phyloP scores from a whole-genome alignment of 2,888 invertebrate genomes.

The Seira musarum region DNA sequence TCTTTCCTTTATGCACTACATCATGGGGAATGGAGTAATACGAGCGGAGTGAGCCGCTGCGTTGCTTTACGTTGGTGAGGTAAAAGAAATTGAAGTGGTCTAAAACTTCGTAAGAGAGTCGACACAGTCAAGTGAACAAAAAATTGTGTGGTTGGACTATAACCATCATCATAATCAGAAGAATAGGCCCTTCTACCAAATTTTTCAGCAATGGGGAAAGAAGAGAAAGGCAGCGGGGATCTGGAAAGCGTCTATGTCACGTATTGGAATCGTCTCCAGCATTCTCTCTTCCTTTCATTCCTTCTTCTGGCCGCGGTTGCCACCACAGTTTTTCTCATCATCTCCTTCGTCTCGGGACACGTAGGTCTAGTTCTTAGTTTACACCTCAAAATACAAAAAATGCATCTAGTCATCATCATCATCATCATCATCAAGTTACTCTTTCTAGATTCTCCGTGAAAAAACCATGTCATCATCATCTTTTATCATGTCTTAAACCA shows the following conservation, averaged over 20 bases:
- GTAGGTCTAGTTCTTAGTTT: slow-evolving; percentile 65
- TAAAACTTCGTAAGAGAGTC: background rate
- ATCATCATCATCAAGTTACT: too few relatives aligned
- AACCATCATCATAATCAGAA: background rate
- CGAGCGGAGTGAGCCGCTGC: too few relatives aligned
- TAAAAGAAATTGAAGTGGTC: background rate
- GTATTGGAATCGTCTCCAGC: slow-evolving; percentile 82
- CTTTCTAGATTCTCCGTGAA: background rate
- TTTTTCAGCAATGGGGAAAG: slow-evolving; percentile 59
- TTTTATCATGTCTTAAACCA: background rate
- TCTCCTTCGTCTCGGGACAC: slow-evolving; percentile 71
- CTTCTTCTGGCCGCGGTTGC: slow-evolving; percentile 80
- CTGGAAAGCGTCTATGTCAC: slow-evolving; percentile 81
- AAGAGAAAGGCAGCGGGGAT: slow-evolving; percentile 73
- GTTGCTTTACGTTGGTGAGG: background rate
- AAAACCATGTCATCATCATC: background rate
- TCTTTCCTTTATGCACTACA: too few relatives aligned
- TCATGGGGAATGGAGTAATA: background rate
- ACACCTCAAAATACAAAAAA: background rate
- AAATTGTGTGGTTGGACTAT: background rate
- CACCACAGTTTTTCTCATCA: slow-evolving; percentile 77
- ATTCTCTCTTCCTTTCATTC: slow-evolving; percentile 83
- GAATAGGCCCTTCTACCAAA: background rate
- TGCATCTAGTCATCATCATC: too few relatives aligned
- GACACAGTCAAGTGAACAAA: slow-evolving; percentile 1